Percentiles rank a stretch among this genome's conserved stretches.
phyloP scores from a whole-genome alignment of 2,797 vertebrate genomes.

The Enteromius treurensis region DNA sequence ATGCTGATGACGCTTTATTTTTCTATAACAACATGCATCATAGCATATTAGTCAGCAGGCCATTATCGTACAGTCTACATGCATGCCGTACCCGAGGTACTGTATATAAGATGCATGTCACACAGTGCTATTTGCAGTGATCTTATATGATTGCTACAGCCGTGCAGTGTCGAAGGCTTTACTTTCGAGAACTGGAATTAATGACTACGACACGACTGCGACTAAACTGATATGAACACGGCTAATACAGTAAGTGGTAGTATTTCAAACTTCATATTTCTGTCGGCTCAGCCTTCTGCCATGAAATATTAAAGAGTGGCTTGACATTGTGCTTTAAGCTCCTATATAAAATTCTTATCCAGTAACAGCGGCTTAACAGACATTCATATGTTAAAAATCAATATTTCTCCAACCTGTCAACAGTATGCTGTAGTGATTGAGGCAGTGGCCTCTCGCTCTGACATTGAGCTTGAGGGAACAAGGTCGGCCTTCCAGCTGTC shows the following conservation, averaged over 20 bases:
- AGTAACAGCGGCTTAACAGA: conserved; percentile 56
- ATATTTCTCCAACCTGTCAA: conserved; percentile 49
- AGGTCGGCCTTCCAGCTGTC: conserved; percentile 67
- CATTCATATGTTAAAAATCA: conserved; percentile 63
- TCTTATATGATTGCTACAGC: background rate
- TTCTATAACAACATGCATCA: background rate
- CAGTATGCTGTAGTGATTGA: conserved; percentile 50
- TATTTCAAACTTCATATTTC: conserved; percentile 16
- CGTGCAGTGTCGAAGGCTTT: background rate
- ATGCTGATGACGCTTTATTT: background rate
- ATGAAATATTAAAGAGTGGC: conserved; percentile 20
- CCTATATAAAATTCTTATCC: conserved; percentile 38
- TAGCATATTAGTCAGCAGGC: background rate
- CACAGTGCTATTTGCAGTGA: background rate
- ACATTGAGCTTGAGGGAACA: conserved; percentile 63
- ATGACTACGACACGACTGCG: background rate
- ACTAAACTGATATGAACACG: background rate
- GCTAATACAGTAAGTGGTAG: background rate
- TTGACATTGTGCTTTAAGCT: conserved; percentile 15
- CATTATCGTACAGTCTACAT: background rate
- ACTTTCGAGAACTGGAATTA: background rate
- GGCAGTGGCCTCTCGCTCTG: conserved; percentile 52
- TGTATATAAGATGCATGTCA: background rate
- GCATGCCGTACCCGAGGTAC: background rate
- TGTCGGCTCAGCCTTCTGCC: background rate